phyloP scores from a whole-genome alignment of 2,113 vertebrate genomes.

The Emydura subglobosa region DNA sequence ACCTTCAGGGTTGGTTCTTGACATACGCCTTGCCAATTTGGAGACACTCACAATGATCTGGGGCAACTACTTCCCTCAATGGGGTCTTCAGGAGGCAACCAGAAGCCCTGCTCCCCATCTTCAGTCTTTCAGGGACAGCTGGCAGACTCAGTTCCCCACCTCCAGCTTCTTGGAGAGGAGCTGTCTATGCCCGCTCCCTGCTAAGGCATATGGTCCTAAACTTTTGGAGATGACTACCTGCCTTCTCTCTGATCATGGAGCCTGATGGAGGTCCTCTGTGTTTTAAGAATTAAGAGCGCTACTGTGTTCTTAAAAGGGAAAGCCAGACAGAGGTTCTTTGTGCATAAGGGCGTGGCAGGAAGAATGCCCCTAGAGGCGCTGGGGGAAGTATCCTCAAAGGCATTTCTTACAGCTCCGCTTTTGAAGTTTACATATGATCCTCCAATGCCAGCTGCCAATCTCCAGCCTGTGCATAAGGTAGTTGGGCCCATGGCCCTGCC shows the following conservation, averaged over 20 bases:
- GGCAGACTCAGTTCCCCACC: background rate
- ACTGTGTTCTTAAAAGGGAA: background rate
- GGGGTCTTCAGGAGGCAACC: background rate
- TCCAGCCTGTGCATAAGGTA: background rate
- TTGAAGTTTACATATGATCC: background rate
- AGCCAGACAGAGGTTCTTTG: background rate
- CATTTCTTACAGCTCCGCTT: background rate
- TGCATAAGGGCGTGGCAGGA: background rate
- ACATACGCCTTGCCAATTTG: background rate
- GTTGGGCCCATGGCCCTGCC: background rate
- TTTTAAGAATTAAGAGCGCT: background rate
- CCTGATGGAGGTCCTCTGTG: background rate
- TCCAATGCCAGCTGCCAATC: background rate
- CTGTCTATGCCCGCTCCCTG: background rate
- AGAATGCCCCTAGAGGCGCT: background rate
- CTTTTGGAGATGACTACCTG: background rate
- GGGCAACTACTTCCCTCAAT: background rate
- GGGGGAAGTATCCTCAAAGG: background rate
- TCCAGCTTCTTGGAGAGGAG: background rate
- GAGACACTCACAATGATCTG: background rate
- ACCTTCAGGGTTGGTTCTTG: background rate
- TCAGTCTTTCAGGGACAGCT: background rate
- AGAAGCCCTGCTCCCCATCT: background rate
- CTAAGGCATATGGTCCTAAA: background rate
- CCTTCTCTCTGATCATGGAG: background rate